Evolutionary conservation across 1,140 invertebrate genomes (phyloP).

Genomic region (Mylabris phalerata): DNA sequence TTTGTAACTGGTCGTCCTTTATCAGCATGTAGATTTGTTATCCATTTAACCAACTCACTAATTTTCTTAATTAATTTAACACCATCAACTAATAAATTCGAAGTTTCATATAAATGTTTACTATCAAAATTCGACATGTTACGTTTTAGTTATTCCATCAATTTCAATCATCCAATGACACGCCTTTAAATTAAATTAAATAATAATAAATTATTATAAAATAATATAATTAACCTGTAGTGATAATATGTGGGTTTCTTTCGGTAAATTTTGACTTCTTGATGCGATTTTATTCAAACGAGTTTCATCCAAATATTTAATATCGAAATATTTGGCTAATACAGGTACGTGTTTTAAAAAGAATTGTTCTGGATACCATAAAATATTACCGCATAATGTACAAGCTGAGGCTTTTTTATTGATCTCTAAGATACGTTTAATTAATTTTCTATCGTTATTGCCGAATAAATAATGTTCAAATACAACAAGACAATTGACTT

Average conservation of each 20-base stretch:
- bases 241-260: constrained; percentile 50
- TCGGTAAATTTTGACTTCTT: constrained; percentile 52
- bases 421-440: constrained; percentile 63
- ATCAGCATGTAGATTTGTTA: constrained; percentile 77
- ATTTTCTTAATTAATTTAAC: constrained; percentile 56
- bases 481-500: constrained; percentile 64
- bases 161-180: constrained; percentile 58
- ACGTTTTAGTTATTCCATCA: constrained; percentile 47
- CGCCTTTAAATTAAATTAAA: constrained; percentile 28
- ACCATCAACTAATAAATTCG: constrained; percentile 57
- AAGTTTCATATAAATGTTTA: constrained; percentile 56
- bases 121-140: constrained; percentile 49
- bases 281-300: constrained; percentile 52
- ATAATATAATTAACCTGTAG: constrained; percentile 39
- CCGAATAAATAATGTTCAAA: constrained; percentile 71
- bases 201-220: not conserved
- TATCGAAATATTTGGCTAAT: constrained; percentile 52
- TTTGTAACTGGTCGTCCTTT: constrained; percentile 72
- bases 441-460: constrained; percentile 67
- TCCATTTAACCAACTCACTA: constrained; percentile 53
- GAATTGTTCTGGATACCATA: constrained; percentile 78
- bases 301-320: constrained; percentile 51
- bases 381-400: constrained; percentile 62
- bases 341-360: constrained; percentile 56
- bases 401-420: constrained; percentile 73